Evolutionary conservation across 2,888 invertebrate species (phyloP), one percentile per base, ranked within the genome.

Genomic region (Portevinia maculata): DNA sequence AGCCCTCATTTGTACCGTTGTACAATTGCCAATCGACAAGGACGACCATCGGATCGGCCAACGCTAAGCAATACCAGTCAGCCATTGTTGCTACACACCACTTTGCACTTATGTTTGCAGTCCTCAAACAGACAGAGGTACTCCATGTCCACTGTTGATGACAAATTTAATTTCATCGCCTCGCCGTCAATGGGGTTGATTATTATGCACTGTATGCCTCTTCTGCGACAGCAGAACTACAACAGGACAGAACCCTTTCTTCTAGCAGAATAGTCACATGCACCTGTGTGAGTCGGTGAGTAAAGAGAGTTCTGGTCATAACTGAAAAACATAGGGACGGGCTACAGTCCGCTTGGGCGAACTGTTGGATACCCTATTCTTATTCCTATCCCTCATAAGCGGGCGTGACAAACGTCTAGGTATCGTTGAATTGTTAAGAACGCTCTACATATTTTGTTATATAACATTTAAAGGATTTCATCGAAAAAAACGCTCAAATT

Each of bases 101-200:
- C 83, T 83, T 83, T 71, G 78, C 83, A 83, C 83, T 83, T 83
- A 28, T 83, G 78, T 76, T 83, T 76, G 76, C 78, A 78, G 55
- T 67, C 78, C 83, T 73, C 83, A 83, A 78, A 78, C 78, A 83
- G 76, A 71, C 83, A 83, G 60, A 71, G 67, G 73, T 78, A 83
- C 83, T 83, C 83, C 71, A 83, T 83, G 83, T 83, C 71, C 83
- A 78, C 78, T 83, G 78, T 78, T 83, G 83, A 83, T 83, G 83
- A 78, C 83, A 83, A 83, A 83, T 83, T 83, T 83, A 83, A 83
- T 83, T 83, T 83, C 78, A 78, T 83, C 76, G 83, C 83, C 83
- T 83, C 73, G 52, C 62, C 67, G 73, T 76, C 78, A 71, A 76
- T 83, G 67, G 83, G 78, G 78, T 62, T 83, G 78, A 83, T 83